These are phyloP conservation scores for Esperia sulphurella DNA, from an alignment of 2,888 invertebrate species.

Conservation along the genomic window DNA sequence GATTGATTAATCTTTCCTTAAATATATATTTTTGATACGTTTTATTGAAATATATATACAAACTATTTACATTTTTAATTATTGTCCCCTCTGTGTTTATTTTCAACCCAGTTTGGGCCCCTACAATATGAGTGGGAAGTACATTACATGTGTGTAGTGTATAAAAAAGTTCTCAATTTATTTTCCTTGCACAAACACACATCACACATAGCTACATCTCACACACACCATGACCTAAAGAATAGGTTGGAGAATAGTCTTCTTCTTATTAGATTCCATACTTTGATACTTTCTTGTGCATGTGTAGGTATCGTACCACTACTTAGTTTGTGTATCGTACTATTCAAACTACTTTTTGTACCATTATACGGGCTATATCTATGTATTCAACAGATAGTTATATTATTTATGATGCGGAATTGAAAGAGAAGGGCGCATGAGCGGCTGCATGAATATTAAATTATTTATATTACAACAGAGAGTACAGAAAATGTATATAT, in stretches of 20 bases:
- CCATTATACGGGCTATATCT: neutral
- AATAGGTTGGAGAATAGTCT: conserved; percentile 5
- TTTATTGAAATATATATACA: neutral
- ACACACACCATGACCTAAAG: conserved; percentile 7
- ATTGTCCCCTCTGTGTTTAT: conserved; percentile 16
- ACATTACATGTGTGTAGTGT: conserved; percentile 15
- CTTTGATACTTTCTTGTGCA: neutral
- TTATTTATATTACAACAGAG: conserved; percentile 3
- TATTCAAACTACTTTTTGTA: neutral
- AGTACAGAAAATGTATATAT: too few species aligned
- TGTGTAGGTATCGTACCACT: neutral
- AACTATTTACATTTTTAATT: conserved; percentile 10
- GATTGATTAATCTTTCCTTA: too few species aligned
- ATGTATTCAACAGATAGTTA: neutral
- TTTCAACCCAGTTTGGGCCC: conserved; percentile 21
- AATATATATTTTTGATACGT: too few species aligned
- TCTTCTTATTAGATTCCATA: conserved; percentile 11
- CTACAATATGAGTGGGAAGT: conserved; percentile 11
- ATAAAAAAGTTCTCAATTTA: conserved; percentile 17
- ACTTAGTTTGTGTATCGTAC: neutral
- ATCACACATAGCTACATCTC: neutral
- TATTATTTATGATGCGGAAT: conserved; percentile 1
- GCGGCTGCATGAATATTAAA: conserved; percentile 20
- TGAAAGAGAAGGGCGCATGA: conserved; percentile 22
- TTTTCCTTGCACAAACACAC: conserved; percentile 7